These are phyloP conservation scores for Melanotaenia parkinsoni DNA, from an alignment of 2,797 vertebrate genomes.

Conservation along the genomic window DNA sequence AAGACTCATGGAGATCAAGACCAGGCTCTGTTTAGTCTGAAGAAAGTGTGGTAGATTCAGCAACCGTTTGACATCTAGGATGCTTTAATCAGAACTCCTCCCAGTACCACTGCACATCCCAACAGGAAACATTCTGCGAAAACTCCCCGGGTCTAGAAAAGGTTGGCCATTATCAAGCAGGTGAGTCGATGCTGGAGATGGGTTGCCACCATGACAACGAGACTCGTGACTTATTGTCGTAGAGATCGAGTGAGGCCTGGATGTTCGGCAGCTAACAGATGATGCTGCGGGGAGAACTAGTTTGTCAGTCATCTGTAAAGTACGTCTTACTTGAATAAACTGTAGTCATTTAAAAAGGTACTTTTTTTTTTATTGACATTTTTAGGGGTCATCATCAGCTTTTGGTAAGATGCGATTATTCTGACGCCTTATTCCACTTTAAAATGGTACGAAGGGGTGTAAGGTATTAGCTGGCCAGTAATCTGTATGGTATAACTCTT, in stretches of 20 bases:
- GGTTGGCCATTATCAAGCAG: conserved; percentile 9
- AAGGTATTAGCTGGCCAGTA: too few species aligned
- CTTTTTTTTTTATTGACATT: too few species aligned
- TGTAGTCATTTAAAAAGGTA: too few species aligned
- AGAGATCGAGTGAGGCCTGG: conserved; percentile 91
- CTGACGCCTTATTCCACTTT: too few species aligned
- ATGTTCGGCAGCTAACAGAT: conserved; percentile 93
- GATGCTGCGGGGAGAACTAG: too few species aligned
- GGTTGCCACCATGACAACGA: conserved; percentile 32
- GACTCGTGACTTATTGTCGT: conserved; percentile 96
- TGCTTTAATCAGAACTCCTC: conserved; percentile 8
- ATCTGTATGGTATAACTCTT: too few species aligned
- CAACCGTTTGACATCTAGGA: not conserved
- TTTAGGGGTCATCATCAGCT: too few species aligned
- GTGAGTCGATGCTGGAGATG: conserved; percentile 17
- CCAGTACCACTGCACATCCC: not conserved
- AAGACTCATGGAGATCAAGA: conserved; percentile 1
- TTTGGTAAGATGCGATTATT: too few species aligned
- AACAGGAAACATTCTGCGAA: conserved; percentile 12
- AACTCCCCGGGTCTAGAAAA: conserved; percentile 13
- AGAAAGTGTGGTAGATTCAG: not conserved
- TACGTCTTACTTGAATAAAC: too few species aligned
- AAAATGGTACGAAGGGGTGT: too few species aligned
- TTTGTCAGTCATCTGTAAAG: too few species aligned
- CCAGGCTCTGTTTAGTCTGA: conserved; percentile 20